These are phyloP conservation scores for Spialia ferax DNA, from an alignment of 2,888 invertebrate genomes.

Conservation along the genomic window DNA sequence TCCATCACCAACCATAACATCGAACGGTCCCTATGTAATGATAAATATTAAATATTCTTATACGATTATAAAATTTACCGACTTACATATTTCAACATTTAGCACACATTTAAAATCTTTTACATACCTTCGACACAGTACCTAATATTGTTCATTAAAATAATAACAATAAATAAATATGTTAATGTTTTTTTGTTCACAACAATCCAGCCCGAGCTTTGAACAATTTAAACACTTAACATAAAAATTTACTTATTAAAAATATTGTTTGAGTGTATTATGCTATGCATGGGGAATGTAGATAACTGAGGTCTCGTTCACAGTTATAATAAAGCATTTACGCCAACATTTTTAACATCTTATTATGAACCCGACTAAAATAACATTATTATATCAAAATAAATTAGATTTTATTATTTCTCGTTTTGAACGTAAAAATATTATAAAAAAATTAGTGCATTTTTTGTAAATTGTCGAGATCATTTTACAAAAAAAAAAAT, in stretches of 20 bases:
- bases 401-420: background rate
- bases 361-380: background rate
- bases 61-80: slow-evolving; percentile 23
- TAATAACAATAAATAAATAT: background rate
- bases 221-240: background rate
- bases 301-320: background rate
- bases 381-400: background rate
- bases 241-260: background rate
- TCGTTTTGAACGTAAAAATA: background rate
- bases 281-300: slow-evolving; percentile 12
- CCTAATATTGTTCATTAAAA: background rate
- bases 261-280: background rate
- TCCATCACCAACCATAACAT: too few relatives aligned
- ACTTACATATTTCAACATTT: slow-evolving; percentile 16
- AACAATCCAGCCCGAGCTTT: background rate
- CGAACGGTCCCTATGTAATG: too few relatives aligned
- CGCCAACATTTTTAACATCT: background rate
- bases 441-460: background rate
- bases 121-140: slow-evolving; percentile 9
- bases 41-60: too few relatives aligned
- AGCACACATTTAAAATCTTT: slow-evolving; percentile 19
- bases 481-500: background rate
- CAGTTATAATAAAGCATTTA: background rate
- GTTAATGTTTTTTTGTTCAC: slow-evolving; percentile 9
- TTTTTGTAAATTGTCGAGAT: background rate